phyloP scores from a whole-genome alignment of 2,888 invertebrate species.

The Drosophila anomalata region DNA sequence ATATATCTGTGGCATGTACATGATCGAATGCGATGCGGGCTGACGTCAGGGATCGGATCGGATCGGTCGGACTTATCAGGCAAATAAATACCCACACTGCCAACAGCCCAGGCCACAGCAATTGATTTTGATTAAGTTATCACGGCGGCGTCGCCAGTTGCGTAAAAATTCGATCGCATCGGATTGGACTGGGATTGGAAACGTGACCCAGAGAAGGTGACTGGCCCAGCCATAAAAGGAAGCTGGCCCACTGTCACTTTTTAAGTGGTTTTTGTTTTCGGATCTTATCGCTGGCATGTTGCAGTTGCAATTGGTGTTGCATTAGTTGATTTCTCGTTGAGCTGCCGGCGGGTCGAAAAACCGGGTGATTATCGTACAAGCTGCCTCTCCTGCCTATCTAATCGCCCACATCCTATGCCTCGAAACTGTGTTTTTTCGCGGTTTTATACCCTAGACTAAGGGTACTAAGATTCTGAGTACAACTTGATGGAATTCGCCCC shows the following conservation, averaged over 20 bases:
- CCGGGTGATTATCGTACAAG: conserved; percentile 32
- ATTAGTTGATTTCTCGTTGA: conserved; percentile 9
- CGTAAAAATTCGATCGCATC: conserved; percentile 23
- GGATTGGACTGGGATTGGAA: conserved; percentile 1
- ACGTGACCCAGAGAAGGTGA: conserved; percentile 16
- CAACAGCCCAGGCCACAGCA: conserved; percentile 15
- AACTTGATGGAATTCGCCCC: not conserved
- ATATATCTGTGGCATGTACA: not conserved
- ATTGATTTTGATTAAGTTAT: conserved; percentile 62
- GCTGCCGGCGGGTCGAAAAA: conserved; percentile 29
- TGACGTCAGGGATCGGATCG: conserved; percentile 31
- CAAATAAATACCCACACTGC: not conserved
- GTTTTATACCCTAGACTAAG: conserved; percentile 1
- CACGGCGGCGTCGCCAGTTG: conserved; percentile 5
- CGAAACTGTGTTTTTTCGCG: not conserved
- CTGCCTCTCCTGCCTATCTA: conserved; percentile 7
- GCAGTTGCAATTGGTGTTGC: conserved; percentile 20
- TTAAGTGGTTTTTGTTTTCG: conserved; percentile 4
- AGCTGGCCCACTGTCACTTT: conserved; percentile 12
- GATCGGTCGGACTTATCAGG: conserved; percentile 23
- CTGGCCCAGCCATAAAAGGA: conserved; percentile 25
- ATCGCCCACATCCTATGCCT: conserved; percentile 32
- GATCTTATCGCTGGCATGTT: conserved; percentile 24
- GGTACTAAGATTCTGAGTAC: not conserved
- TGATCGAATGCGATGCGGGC: conserved; percentile 20